Conservation (phyloP, 2,888 invertebrate genomes). For the Clivina fossor region DNA sequence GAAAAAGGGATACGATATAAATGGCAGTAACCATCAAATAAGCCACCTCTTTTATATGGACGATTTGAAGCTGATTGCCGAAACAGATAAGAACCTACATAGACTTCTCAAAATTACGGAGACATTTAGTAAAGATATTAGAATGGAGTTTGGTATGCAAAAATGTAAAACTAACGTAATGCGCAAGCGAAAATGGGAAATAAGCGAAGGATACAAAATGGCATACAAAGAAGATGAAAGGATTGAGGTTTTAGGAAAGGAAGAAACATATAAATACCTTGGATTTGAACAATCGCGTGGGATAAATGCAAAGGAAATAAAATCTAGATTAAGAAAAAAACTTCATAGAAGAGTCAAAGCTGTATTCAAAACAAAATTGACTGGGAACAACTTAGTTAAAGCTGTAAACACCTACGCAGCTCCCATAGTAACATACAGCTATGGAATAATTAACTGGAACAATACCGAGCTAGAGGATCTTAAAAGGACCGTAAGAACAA, state of each 20-base stretch:
- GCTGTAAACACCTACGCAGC: not conserved
- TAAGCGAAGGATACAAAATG: not conserved
- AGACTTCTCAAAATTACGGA: conserved; percentile 17
- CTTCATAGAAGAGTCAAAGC: not conserved
- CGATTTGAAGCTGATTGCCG: conserved; percentile 37
- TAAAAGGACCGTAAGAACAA: conserved; percentile 1
- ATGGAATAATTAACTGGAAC: not conserved
- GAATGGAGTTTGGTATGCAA: conserved; percentile 36
- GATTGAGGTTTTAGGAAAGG: conserved; percentile 19
- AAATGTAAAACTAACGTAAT: conserved; percentile 32
- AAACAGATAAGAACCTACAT: conserved; percentile 11
- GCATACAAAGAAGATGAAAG: conserved; percentile 6
- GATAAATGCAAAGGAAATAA: conserved; percentile 19
- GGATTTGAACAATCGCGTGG: conserved; percentile 18
- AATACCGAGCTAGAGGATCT: conserved; percentile 16
- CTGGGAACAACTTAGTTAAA: not conserved
- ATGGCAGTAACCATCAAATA: conserved; percentile 5
- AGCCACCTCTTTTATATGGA: conserved; percentile 37
- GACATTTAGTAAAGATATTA: conserved; percentile 30
- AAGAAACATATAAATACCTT: conserved; percentile 34
- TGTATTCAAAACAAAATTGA: not conserved
- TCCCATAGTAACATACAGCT: not conserved
- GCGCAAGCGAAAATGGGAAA: conserved; percentile 4
- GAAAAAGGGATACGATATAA: conserved; percentile 3
- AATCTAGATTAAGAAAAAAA: conserved; percentile 16